A percentile compares a stretch with the other conserved stretches of the same genome.
Conservation (phyloP, 1,140 invertebrate species). For the Holotrichia oblita region DNA sequence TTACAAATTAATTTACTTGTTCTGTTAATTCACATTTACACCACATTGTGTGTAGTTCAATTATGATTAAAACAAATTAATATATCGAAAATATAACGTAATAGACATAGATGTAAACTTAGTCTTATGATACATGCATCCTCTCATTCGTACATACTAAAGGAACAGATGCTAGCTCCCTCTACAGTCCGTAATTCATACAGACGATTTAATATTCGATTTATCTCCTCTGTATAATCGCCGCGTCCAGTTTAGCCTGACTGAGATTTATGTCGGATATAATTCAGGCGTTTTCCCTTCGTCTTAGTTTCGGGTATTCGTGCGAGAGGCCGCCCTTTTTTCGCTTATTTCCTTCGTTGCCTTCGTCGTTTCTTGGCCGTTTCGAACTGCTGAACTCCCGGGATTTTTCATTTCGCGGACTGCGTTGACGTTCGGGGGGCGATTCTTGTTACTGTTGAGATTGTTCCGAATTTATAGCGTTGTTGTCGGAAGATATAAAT, state of each 20-base stretch:
- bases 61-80: too few relatives aligned
- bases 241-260: slow-evolving; percentile 17
- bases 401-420: background rate
- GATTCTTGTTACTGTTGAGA: background rate
- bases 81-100: background rate
- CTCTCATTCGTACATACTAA: background rate
- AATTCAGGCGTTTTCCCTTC: background rate
- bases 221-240: slow-evolving; percentile 22
- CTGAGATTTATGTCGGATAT: slow-evolving; percentile 31
- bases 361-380: background rate
- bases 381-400: background rate
- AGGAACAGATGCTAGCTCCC: background rate
- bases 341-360: background rate
- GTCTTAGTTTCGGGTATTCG: background rate
- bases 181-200: background rate
- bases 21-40: too few relatives aligned
- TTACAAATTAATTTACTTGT: too few relatives aligned
- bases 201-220: slow-evolving; percentile 33
- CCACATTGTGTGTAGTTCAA: too few relatives aligned
- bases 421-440: background rate
- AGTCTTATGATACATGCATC: background rate
- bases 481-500: background rate
- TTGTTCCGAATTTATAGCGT: background rate
- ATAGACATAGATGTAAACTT: background rate
- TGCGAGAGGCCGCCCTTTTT: background rate